A percentile compares a stretch with the other conserved stretches of the same genome.
Conservation (phyloP, 2,113 vertebrate genomes). For the Pipra filicauda region DNA sequence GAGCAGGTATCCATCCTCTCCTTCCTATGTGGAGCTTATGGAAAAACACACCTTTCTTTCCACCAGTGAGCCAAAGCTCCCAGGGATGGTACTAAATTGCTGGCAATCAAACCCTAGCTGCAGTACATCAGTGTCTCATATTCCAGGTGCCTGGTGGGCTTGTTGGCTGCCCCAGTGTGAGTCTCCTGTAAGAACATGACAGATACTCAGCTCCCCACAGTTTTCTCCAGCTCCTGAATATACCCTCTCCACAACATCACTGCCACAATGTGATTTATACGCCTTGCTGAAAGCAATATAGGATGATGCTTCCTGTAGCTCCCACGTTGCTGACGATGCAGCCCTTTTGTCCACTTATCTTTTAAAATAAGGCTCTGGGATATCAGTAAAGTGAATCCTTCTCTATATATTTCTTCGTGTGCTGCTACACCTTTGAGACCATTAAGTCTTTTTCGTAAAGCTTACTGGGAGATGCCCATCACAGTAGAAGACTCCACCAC, state of each 20-base stretch:
- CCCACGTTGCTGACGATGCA: background rate
- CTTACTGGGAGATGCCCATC: background rate
- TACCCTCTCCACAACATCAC: too few relatives aligned
- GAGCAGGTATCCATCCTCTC: background rate
- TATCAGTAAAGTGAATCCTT: background rate
- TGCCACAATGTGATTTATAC: background rate
- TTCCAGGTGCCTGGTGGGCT: background rate
- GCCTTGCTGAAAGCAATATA: background rate
- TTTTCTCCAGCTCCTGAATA: background rate
- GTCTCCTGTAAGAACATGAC: background rate
- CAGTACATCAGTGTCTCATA: fast-evolving
- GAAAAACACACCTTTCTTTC: background rate
- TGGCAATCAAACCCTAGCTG: background rate
- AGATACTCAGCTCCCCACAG: background rate
- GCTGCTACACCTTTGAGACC: background rate
- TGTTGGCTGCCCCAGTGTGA: background rate
- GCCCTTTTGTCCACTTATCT: background rate
- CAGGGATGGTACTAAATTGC: background rate
- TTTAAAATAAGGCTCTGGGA: background rate
- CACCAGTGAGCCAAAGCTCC: background rate
- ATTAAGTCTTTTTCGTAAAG: background rate
- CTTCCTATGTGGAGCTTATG: background rate
- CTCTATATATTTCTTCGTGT: background rate
- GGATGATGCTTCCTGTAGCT: background rate
- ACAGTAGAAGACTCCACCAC: background rate